Percentiles rank a stretch among this genome's conserved stretches.
These are phyloP conservation scores for Augochlorella aurata DNA, from an alignment of 2,888 invertebrate species.

Conservation along the genomic window DNA sequence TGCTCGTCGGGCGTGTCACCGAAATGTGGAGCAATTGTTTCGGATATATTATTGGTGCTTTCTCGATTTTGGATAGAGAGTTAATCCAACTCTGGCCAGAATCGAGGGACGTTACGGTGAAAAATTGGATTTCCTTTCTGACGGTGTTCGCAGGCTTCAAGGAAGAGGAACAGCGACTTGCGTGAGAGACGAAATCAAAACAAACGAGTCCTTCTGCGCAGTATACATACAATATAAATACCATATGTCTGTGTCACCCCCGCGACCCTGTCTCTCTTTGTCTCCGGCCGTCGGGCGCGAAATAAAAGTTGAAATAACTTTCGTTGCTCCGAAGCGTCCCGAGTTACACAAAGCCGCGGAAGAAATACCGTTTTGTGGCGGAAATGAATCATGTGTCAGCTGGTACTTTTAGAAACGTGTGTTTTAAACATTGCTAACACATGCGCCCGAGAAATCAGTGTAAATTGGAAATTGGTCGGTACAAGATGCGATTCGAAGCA, in stretches of 20 bases:
- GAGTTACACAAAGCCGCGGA: background rate
- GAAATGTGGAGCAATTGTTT: too few species aligned
- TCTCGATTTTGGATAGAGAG: background rate
- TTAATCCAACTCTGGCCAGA: background rate
- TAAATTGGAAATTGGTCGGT: background rate
- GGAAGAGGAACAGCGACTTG: background rate
- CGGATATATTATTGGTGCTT: too few species aligned
- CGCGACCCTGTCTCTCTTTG: background rate
- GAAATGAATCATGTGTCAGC: background rate
- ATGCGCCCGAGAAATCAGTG: background rate
- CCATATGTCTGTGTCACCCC: background rate
- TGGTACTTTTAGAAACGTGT: background rate
- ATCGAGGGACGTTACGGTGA: background rate
- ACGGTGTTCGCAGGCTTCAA: background rate
- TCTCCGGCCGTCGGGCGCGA: background rate
- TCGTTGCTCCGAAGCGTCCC: background rate
- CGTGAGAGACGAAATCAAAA: background rate
- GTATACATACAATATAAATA: background rate
- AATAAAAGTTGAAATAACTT: background rate
- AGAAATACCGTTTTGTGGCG: background rate
- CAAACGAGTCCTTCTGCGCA: background rate
- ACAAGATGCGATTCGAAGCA: background rate
- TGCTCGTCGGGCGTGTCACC: too few species aligned
- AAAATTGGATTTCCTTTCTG: background rate
- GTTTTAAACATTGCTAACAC: too few species aligned